These are phyloP conservation scores for Falco peregrinus DNA, from an alignment of 2,797 vertebrate genomes.

Conservation along the genomic window DNA sequence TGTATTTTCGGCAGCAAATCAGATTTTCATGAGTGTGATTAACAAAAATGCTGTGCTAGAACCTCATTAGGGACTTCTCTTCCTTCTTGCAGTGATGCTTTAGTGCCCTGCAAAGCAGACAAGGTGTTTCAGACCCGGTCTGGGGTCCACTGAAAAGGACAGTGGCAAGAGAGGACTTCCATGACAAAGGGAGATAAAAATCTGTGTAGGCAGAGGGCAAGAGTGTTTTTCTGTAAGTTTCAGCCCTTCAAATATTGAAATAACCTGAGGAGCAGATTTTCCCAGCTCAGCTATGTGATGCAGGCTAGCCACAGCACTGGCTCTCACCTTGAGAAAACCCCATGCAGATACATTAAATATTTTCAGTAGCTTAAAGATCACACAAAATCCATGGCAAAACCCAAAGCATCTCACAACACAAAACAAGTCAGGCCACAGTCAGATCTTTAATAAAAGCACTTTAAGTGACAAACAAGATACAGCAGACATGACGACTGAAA, in stretches of 20 bases:
- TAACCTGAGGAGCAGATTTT: neutral
- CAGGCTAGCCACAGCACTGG: neutral
- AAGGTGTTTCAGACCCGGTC: too few relatives aligned
- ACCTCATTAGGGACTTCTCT: too few relatives aligned
- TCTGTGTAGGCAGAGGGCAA: neutral
- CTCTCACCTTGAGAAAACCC: neutral
- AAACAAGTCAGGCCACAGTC: conserved; percentile 36
- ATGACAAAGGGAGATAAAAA: neutral
- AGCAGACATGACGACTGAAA: conserved; percentile 11
- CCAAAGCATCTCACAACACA: neutral
- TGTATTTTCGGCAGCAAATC: too few relatives aligned
- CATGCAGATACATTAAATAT: fast-evolving
- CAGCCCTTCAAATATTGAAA: neutral
- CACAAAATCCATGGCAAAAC: neutral
- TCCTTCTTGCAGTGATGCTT: too few relatives aligned
- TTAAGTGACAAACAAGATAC: conserved; percentile 40
- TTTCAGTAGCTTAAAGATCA: neutral
- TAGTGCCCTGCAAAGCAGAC: too few relatives aligned
- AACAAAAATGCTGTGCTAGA: too few relatives aligned
- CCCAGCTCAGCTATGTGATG: neutral
- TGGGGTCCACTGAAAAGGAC: neutral
- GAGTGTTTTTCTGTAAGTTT: neutral
- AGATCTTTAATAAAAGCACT: conserved; percentile 66
- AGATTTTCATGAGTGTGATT: too few relatives aligned
- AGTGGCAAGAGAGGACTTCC: neutral